phyloP scores from a whole-genome alignment of 2,113 vertebrate species.

The Macquaria australasica region DNA sequence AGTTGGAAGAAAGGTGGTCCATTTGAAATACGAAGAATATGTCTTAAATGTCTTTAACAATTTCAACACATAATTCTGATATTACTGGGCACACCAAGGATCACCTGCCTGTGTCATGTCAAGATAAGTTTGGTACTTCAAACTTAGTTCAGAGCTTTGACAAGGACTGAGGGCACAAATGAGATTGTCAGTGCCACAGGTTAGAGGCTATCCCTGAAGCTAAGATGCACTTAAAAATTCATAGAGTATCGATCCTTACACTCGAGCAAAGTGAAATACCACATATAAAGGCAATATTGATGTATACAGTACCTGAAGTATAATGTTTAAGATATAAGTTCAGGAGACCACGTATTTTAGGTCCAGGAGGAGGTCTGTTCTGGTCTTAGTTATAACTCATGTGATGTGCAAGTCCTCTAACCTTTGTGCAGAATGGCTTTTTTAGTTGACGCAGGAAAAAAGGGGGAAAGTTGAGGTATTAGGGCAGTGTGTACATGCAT shows the following conservation, averaged over 20 bases:
- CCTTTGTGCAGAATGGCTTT: neutral
- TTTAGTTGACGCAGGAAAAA: neutral
- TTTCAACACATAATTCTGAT: constrained; percentile 1
- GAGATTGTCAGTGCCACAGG: constrained; percentile 63
- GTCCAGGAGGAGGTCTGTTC: constrained; percentile 20
- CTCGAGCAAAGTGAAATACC: constrained; percentile 77
- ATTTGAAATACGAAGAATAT: neutral
- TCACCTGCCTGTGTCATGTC: constrained; percentile 25
- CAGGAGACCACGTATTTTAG: constrained; percentile 31
- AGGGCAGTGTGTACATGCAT: neutral
- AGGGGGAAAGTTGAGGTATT: neutral
- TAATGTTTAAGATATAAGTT: constrained; percentile 65
- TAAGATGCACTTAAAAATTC: constrained; percentile 82
- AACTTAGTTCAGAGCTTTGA: constrained; percentile 44
- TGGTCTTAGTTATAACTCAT: constrained; percentile 22
- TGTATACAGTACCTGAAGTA: constrained; percentile 60
- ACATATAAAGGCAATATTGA: constrained; percentile 77
- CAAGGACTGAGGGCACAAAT: constrained; percentile 63
- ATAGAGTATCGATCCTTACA: constrained; percentile 84
- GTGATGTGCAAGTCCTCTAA: constrained; percentile 20
- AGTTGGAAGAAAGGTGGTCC: neutral
- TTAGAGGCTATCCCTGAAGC: constrained; percentile 59
- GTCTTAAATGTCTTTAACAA: neutral
- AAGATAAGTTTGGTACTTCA: constrained; percentile 54
- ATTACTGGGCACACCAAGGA: neutral